Evolutionary conservation across 2,797 vertebrate species (phyloP).

Genomic region (Sebastes matsubarae): DNA sequence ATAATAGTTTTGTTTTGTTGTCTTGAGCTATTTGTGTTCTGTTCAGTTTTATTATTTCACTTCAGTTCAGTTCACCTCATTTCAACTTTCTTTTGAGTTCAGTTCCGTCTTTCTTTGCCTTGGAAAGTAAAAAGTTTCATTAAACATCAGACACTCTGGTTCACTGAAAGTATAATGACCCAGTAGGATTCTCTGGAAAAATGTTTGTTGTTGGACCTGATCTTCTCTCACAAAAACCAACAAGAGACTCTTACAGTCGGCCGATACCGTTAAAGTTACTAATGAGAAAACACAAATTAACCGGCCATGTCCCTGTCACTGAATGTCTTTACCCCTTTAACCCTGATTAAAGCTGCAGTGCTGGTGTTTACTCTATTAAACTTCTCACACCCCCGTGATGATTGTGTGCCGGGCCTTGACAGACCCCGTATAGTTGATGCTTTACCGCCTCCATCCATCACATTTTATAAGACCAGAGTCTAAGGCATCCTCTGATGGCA

Average conservation of each 20-base stretch:
- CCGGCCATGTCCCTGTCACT: not conserved
- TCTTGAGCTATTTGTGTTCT: not conserved
- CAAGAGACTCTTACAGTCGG: not conserved
- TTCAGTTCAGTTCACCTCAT: not conserved
- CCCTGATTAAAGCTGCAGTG: conserved; percentile 9
- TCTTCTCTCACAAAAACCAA: conserved; percentile 25
- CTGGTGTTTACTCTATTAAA: conserved; percentile 37
- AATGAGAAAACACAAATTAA: conserved; percentile 34
- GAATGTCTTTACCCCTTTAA: conserved; percentile 4
- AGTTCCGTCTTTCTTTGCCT: conserved; percentile 24
- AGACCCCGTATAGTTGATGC: conserved; percentile 53
- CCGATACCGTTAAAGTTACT: conserved; percentile 10
- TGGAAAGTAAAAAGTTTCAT: conserved; percentile 36
- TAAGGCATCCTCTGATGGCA: conserved; percentile 71
- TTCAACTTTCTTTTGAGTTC: conserved; percentile 20
- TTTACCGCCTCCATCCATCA: conserved; percentile 73
- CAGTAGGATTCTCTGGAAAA: conserved; percentile 25
- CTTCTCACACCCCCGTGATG: conserved; percentile 44
- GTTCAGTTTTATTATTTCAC: not conserved
- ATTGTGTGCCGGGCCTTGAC: conserved; percentile 63
- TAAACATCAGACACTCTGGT: conserved; percentile 28
- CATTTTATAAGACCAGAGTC: conserved; percentile 69
- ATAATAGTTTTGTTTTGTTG: not conserved
- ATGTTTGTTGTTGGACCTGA: conserved; percentile 38
- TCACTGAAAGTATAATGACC: conserved; percentile 47